Conservation (phyloP, 1,140 invertebrate genomes). For the Linepithema humile region DNA sequence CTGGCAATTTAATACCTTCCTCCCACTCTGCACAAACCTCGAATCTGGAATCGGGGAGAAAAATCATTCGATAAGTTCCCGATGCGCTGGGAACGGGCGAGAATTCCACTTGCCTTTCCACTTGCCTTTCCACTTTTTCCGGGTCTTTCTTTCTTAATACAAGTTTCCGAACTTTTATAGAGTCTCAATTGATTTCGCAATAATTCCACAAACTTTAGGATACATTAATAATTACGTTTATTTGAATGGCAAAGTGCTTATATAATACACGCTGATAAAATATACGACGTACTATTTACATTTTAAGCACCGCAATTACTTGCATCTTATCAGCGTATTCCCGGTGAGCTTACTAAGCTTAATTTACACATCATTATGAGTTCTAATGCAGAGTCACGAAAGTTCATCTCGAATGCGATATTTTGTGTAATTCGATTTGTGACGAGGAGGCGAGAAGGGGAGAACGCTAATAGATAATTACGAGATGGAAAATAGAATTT, state of each 20-base stretch:
- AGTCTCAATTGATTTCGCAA: background rate
- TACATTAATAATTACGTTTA: background rate
- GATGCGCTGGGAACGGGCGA: constrained; percentile 18
- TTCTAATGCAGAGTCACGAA: constrained; percentile 21
- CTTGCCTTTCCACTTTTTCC: background rate
- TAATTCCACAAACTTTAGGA: background rate
- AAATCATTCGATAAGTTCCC: constrained; percentile 47
- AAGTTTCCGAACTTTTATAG: constrained; percentile 11
- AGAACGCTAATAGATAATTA: background rate
- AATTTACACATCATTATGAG: constrained; percentile 37
- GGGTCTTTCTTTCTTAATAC: background rate
- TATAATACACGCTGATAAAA: background rate
- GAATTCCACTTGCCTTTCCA: constrained; percentile 7
- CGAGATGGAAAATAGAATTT: too few relatives aligned
- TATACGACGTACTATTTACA: background rate
- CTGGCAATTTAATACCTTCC: constrained; percentile 70
- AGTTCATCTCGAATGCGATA: constrained; percentile 15
- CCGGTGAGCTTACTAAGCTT: background rate
- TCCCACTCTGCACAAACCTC: constrained; percentile 32
- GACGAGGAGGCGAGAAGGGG: background rate
- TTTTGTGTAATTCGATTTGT: constrained; percentile 27
- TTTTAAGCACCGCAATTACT: constrained; percentile 16
- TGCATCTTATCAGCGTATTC: constrained; percentile 14
- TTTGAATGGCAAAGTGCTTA: background rate
- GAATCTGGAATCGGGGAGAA: constrained; percentile 31